Evolutionary conservation across 2,797 vertebrate species (phyloP), one percentile per base, ranked within the genome.

Genomic region (Triplophysa bombifrons): DNA sequence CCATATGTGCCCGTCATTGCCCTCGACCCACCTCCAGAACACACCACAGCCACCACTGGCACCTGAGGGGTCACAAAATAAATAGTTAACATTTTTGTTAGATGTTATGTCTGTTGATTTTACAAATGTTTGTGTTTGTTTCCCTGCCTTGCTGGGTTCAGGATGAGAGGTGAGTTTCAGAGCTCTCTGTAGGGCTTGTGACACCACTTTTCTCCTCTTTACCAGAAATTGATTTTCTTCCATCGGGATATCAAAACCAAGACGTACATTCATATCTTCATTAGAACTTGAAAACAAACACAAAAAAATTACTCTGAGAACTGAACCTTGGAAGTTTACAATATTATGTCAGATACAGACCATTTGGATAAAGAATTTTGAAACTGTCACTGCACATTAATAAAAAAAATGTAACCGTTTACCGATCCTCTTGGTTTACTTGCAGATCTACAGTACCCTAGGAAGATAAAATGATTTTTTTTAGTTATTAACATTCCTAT

Each of bases 1-100:
- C 95, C 95, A 0, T 93, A 93, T 60, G 95, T 86, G 0, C 93
- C 92, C 0, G 92, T 94, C 93, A 96, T 92, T 0, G 96, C 95
- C 87, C 96, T 91, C 50, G 89, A 87, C 14, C 95, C 95, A 3
- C 96, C 95, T 22, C 95, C 96, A 0, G 96, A 96, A 1, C 91
- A 93, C 80, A 96, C 86, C 0, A 96, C 83, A 0, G 95, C 95
- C 25, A 96, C 48, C 0, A 92, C 88, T 2, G 95, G 95, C 61
- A 95, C 92, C 96, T 97, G 85, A 20, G 60, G 22, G 25, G 66
- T 46, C 67, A 72, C 17, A 74, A n/a, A 20, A n/a, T 2, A 55
- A 55, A 55, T n/a, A 25, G n/a, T 25, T 25, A 58, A 25, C 6
- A 25, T 12, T 14, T 61, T 16, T 30, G 25, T 9, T 25, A 30